phyloP scores from a whole-genome alignment of 2,888 invertebrate genomes.

The Dynastes hyllus region DNA sequence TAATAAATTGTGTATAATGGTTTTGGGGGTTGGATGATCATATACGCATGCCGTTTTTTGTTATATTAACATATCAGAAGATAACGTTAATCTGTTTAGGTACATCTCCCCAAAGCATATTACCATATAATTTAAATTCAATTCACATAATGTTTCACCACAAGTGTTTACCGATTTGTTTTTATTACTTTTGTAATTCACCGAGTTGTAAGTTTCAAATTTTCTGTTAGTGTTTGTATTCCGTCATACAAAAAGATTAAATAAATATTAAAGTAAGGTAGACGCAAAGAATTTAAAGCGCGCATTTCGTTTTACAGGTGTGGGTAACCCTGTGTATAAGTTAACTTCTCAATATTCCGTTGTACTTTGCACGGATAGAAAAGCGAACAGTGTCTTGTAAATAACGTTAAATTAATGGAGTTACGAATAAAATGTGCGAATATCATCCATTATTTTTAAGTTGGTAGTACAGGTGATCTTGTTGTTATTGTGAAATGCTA shows the following conservation, averaged over 20 bases:
- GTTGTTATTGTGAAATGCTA: conserved; percentile 29
- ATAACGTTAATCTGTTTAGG: too few relatives aligned
- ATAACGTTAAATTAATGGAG: conserved; percentile 15
- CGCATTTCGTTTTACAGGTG: conserved; percentile 20
- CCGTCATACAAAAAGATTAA: not conserved
- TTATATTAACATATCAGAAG: too few relatives aligned
- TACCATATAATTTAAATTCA: too few relatives aligned
- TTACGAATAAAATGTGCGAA: conserved; percentile 24
- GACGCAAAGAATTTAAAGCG: conserved; percentile 18
- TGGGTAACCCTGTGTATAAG: conserved; percentile 23
- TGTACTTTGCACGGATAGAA: conserved; percentile 20
- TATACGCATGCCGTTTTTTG: too few relatives aligned
- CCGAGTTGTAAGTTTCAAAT: not conserved
- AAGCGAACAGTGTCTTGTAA: conserved; percentile 26
- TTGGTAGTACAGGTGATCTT: conserved; percentile 20
- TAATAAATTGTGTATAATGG: too few relatives aligned
- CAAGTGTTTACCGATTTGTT: too few relatives aligned
- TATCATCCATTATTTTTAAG: conserved; percentile 9
- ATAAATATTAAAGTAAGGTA: conserved; percentile 5
- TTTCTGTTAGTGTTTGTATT: not conserved
- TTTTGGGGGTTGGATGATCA: too few relatives aligned
- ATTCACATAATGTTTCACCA: too few relatives aligned
- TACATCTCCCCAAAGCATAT: too few relatives aligned
- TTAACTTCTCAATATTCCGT: conserved; percentile 31
- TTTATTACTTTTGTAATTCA: too few relatives aligned